Base-by-base conservation (phyloP, 2,113 vertebrate genomes). In the Chinchilla lanigera region DNA sequence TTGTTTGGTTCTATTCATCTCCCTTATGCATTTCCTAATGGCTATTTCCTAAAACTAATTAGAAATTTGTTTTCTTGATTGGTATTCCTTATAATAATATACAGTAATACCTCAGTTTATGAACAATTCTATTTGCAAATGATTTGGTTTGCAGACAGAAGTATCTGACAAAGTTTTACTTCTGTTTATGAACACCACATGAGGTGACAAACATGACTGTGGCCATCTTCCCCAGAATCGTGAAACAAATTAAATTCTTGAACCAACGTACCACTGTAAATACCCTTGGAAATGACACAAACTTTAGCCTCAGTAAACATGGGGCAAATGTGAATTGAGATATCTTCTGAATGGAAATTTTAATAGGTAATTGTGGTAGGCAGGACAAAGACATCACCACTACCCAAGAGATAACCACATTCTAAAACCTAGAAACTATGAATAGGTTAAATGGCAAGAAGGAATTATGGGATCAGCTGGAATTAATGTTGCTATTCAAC, bases 301-400 rank as follows among this genome's bases (percentile, higher is more conserved):
- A 93, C 22, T 30, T 89, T 93, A 86, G 58, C 58, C 8, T 10
- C 81, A 86, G 38, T 22, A 87, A 50, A 77, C 58, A 77, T 77
- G 85, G 86, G 28, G 65, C n/a, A 90, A 67, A 69, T 83, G 17
- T 82, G 93, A 97, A 93, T 95, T 93, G 65, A 87, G 50, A 52
- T 75, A 44, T 82, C 86, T 82, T 75, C 17, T 89, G 28, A 84
- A 12, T 41, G 50, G 56, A 90, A 33, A 10, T 92, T 88, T 92
- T 88, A 69, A 78, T 93, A 89, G 41, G 22, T 60, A 60, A 30
- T 41, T 58, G 4, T 89, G 13, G 35, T 78, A 52, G 35, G n/a
- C 44, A 89, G 35, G 47, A 52, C 80, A 65, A 86, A 86, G 73
- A 90, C 14, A 41, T 12, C 69, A 7, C 22, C 20, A 41, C 13